Evolutionary conservation across 1,140 invertebrate genomes (phyloP), one percentile per base, ranked within the genome.

Genomic region (Zaprionus gabonicus): DNA sequence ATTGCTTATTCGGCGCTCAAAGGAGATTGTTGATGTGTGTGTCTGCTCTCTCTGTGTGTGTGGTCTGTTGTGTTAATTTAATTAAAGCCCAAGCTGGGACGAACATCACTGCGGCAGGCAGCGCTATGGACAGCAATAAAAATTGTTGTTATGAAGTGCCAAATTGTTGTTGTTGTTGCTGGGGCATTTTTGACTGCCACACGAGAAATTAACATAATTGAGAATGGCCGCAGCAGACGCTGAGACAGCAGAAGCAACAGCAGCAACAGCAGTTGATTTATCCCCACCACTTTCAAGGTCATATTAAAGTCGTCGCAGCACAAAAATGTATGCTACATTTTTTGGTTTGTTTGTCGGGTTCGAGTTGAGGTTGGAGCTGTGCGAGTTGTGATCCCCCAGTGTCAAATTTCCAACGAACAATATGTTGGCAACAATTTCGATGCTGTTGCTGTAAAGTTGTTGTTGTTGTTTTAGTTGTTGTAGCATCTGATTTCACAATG

Each of bases 21-120:
- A 81, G 27, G 60, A 20, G 41, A 31, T 56, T 15, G 44, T 57
- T 31, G 25, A 15, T 73, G 51, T 41, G 44, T 65, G 77, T 56
- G 25, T 25, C 36, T 49, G 68, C n/a, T 56, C 23, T 23, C 23
- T 23, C 23, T 23, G 49, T 49, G 68, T 56, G 38, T 83, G 80
- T 62, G 84, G 69, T 80, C 53, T 87, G 83, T 83, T 88, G 83
- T 88, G 84, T 87, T 87, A 88, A 87, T 87, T 87, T 78, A 87
- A 88, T 87, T 87, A 87, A 81, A 70, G 63, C 68, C 64, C 71
- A 67, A 41, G 34, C 41, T 25, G 23, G 20, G 4, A 13, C 4
- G 46, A 20, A 20, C 23, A 38, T 13, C 13, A 12, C 20, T n/a
- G 41, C 41, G 41, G 41, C 6, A 20, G 46, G 17, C 9, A 41